phyloP scores from a whole-genome alignment of 2,888 invertebrate species.

The Athetis lepigone region DNA sequence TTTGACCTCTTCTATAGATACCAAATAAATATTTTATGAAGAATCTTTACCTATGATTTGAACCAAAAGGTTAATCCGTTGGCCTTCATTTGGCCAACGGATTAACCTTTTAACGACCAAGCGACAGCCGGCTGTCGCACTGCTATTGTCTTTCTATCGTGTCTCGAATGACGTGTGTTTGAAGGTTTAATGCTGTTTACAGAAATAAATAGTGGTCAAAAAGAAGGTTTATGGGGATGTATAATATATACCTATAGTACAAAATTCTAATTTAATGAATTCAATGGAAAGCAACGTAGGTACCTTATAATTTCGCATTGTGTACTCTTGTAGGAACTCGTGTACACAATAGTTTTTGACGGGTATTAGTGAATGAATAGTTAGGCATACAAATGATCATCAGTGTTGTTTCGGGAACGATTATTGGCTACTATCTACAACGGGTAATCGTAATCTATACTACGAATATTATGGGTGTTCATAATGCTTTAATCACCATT shows the following conservation, averaged over 20 bases:
- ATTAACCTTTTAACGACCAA: too few relatives aligned
- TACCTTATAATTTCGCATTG: conserved; percentile 26
- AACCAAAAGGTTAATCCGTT: too few relatives aligned
- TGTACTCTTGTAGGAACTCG: conserved; percentile 8
- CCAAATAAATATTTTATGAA: conserved; percentile 4
- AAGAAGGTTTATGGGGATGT: too few relatives aligned
- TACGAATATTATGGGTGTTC: neutral
- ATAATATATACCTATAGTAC: too few relatives aligned
- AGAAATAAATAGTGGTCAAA: too few relatives aligned
- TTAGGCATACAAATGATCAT: conserved; percentile 25
- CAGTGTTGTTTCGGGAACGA: conserved; percentile 20
- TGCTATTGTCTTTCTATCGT: too few relatives aligned
- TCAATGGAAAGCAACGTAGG: conserved; percentile 5
- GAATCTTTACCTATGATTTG: too few relatives aligned
- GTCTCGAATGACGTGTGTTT: too few relatives aligned
- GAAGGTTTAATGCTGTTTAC: too few relatives aligned
- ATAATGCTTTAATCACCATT: conserved; percentile 19
- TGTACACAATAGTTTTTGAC: conserved; percentile 10
- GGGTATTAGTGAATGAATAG: conserved; percentile 22
- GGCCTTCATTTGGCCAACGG: too few relatives aligned
- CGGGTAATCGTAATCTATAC: conserved; percentile 5
- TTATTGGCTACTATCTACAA: conserved; percentile 9
- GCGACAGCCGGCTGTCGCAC: too few relatives aligned
- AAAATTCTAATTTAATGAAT: conserved; percentile 7
- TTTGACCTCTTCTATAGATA: neutral